Percentiles rank a stretch among this genome's conserved stretches.
Evolutionary conservation across 2,113 vertebrate species (phyloP).

Genomic region (Pogonocichla stellata): DNA sequence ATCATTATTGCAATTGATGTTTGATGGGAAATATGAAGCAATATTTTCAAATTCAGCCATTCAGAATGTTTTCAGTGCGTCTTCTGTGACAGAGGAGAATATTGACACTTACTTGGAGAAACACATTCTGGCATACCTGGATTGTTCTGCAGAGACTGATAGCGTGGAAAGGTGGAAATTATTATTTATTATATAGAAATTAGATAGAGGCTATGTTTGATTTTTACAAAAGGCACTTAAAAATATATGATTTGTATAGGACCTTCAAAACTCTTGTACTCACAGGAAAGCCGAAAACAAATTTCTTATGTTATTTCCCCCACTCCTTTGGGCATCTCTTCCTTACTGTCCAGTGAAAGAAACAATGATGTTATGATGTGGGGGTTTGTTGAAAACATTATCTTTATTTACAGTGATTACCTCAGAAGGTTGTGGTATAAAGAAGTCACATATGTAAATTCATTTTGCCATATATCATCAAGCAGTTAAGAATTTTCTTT

Average conservation of each 20-base stretch:
- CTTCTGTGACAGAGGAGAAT: conserved; percentile 60
- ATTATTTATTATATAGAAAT: not conserved
- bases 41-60: conserved; percentile 79
- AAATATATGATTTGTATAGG: not conserved
- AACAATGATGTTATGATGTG: not conserved
- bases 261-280: not conserved
- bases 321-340: fast-evolving
- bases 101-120: conserved; percentile 83
- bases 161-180: conserved; percentile 78
- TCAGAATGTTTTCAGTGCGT: conserved; percentile 74
- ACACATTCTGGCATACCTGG: conserved; percentile 80
- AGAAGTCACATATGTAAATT: not conserved
- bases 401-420: not conserved
- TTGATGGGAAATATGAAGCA: conserved; percentile 82
- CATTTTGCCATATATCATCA: not conserved
- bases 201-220: not conserved
- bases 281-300: not conserved
- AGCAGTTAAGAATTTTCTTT: not conserved
- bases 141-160: conserved; percentile 63
- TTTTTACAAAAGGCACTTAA: not conserved
- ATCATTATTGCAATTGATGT: conserved; percentile 77
- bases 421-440: not conserved
- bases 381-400: not conserved
- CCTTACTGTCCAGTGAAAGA: not conserved
- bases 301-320: not conserved